phyloP scores from a whole-genome alignment of 2,113 vertebrate genomes.

The Prochilodus magdalenae region DNA sequence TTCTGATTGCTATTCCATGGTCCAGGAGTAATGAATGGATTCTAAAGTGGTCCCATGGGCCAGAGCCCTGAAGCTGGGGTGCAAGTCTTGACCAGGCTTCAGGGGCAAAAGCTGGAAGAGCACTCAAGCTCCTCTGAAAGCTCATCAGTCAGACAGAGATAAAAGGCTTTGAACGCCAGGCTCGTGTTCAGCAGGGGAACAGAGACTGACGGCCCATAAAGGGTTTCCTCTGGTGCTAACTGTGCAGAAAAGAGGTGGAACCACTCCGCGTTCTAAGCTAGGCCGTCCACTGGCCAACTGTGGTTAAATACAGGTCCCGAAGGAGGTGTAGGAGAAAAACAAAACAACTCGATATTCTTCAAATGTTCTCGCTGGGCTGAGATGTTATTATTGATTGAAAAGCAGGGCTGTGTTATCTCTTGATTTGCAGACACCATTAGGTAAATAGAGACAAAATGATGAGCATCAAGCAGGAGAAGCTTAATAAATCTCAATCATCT shows the following conservation, averaged over 20 bases:
- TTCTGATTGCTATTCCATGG: slow-evolving; percentile 71
- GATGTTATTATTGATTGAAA: slow-evolving; percentile 3
- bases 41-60: slow-evolving; percentile 53
- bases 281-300: background rate
- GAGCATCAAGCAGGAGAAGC: background rate
- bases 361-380: background rate
- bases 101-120: slow-evolving; percentile 62
- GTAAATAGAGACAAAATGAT: slow-evolving; percentile 9
- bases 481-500: slow-evolving; percentile 1
- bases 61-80: slow-evolving; percentile 45
- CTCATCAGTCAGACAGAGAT: slow-evolving; percentile 72
- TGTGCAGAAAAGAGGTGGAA: slow-evolving; percentile 44
- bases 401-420: slow-evolving; percentile 1
- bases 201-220: slow-evolving; percentile 63
- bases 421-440: background rate
- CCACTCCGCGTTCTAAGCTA: background rate
- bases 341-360: background rate
- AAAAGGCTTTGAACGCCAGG: slow-evolving; percentile 68
- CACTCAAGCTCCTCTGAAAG: slow-evolving; percentile 62
- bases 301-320: background rate
- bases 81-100: slow-evolving; percentile 61
- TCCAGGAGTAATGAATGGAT: slow-evolving; percentile 68
- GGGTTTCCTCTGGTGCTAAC: slow-evolving; percentile 63
- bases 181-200: slow-evolving; percentile 65
- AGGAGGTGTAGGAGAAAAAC: background rate